Percentiles rank a stretch among this genome's conserved stretches.
Conservation (phyloP, 2,888 invertebrate species). For the Drosophila kanekoi region DNA sequence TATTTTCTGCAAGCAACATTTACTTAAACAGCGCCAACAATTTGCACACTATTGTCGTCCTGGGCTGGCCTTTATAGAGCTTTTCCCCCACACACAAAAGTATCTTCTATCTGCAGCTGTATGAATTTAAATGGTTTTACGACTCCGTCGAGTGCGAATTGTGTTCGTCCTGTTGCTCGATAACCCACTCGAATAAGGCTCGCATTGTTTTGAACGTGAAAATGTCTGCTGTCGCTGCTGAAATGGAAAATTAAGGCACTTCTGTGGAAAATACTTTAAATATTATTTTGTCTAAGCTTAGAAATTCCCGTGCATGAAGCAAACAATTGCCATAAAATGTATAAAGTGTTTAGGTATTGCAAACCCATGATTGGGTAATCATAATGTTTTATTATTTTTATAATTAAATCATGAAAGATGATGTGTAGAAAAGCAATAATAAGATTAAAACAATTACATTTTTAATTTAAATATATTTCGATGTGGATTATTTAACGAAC, state of each 20-base stretch:
- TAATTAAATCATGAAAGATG: too few relatives aligned
- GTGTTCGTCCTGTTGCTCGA: conserved; percentile 24
- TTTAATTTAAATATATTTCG: too few relatives aligned
- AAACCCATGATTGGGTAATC: too few relatives aligned
- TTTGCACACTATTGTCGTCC: conserved; percentile 73
- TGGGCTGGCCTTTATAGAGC: conserved; percentile 18
- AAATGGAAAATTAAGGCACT: conserved; percentile 12
- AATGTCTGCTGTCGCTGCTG: conserved; percentile 6
- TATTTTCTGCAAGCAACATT: conserved; percentile 64
- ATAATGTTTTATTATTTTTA: too few relatives aligned
- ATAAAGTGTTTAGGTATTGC: too few relatives aligned
- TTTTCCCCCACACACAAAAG: conserved; percentile 35
- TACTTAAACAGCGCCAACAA: conserved; percentile 76
- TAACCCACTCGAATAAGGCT: conserved; percentile 23
- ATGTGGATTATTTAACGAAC: too few relatives aligned
- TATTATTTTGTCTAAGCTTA: not conserved
- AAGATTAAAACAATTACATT: too few relatives aligned
- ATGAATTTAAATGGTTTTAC: conserved; percentile 78
- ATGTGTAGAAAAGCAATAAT: too few relatives aligned
- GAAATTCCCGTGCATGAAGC: too few relatives aligned
- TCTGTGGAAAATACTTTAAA: conserved; percentile 13
- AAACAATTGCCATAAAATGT: too few relatives aligned
- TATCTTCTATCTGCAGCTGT: conserved; percentile 60
- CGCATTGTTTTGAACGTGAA: conserved; percentile 9
- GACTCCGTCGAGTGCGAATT: conserved; percentile 50